Conservation (phyloP, 37 sponge, comb jelly and placozoan genomes). For the Beroe ovata region DNA sequence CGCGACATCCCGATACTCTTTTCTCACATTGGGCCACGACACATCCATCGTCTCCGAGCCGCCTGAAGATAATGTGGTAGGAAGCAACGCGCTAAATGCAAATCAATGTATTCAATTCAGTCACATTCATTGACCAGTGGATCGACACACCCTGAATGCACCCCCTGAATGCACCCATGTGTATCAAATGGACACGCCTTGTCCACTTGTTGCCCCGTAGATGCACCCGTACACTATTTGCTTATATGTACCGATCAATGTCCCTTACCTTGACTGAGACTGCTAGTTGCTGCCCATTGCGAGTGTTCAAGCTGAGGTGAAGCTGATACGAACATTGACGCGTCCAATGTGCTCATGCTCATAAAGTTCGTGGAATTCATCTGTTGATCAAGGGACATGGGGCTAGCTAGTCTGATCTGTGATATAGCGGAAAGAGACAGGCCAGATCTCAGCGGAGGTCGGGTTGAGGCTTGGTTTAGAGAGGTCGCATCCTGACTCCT, state of each 20-base stretch:
- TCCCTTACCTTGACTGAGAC: conserved; percentile 57
- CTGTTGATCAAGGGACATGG: neutral
- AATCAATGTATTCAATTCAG: no score
- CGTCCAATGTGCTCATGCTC: conserved; percentile 64
- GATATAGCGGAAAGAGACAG: neutral
- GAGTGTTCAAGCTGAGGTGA: conserved; percentile 31
- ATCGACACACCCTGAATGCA: no score
- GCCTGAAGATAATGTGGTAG: no score
- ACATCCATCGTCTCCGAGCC: conserved; percentile 1
- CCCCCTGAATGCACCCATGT: no score
- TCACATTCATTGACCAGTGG: no score
- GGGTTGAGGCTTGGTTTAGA: neutral
- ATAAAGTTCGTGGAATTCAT: neutral
- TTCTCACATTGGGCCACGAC: conserved; percentile 28
- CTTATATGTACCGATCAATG: neutral
- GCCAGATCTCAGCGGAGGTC: neutral
- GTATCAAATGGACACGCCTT: no score
- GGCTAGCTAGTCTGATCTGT: neutral
- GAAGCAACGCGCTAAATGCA: no score
- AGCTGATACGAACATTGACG: conserved; percentile 52
- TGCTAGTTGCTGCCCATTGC: conserved; percentile 42
- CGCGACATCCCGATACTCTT: conserved; percentile 20
- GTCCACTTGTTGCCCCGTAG: no score
- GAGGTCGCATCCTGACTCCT: neutral
- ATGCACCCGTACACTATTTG: no score